Conservation (phyloP, 1,140 invertebrate species). For the Harpegnathos saltator region DNA sequence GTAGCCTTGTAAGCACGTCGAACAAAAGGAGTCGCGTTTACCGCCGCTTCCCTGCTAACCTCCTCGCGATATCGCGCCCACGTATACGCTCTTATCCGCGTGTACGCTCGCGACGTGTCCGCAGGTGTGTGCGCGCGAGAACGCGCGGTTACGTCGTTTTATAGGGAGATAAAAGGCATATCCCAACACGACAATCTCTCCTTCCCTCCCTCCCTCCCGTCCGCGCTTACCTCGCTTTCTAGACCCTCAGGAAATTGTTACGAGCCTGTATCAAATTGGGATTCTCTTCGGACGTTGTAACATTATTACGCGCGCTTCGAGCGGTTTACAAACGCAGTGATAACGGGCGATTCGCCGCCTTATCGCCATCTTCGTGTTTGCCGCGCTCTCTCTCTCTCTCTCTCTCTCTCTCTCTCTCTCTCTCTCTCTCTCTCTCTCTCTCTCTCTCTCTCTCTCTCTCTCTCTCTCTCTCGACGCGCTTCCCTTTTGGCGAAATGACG, state of each 20-base stretch:
- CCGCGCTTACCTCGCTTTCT: not conserved
- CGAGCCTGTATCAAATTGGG: slow-evolving; percentile 50
- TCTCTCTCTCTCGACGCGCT: too few relatives aligned
- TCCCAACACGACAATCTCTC: slow-evolving; percentile 46
- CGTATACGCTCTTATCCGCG: slow-evolving; percentile 12
- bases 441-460: too few relatives aligned
- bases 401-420: too few relatives aligned
- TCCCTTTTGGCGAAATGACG: too few relatives aligned
- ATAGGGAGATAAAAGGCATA: slow-evolving; percentile 53
- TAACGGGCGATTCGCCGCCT: slow-evolving; percentile 22
- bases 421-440: too few relatives aligned
- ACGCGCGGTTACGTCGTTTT: slow-evolving; percentile 35
- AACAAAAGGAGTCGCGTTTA: slow-evolving; percentile 69
- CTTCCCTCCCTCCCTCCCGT: too few relatives aligned
- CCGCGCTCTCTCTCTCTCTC: too few relatives aligned
- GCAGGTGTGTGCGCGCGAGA: slow-evolving; percentile 1
- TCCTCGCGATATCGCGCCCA: slow-evolving; percentile 40
- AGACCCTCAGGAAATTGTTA: slow-evolving; percentile 53
- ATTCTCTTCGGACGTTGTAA: slow-evolving; percentile 34
- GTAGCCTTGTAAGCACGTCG: slow-evolving; percentile 65
- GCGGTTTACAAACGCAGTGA: not conserved
- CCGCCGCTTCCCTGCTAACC: slow-evolving; percentile 44
- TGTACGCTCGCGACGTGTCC: not conserved
- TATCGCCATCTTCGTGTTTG: slow-evolving; percentile 14
- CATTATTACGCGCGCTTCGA: slow-evolving; percentile 28